Base-by-base conservation (phyloP, 2,888 invertebrate species). In the Chrysodeixis includens region DNA sequence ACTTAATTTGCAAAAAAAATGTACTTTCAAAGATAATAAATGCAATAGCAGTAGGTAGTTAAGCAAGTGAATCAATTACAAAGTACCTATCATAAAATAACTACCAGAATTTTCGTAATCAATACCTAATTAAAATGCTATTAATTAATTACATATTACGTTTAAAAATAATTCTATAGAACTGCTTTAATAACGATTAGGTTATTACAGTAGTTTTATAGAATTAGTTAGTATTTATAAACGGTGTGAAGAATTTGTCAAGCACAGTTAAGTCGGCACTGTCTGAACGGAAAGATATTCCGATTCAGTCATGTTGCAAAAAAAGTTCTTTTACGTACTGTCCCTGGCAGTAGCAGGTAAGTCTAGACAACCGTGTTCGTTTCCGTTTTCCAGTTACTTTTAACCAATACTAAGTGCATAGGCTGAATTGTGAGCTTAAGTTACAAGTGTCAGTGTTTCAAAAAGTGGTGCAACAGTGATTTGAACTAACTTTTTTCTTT, bases 321-420 rank as follows among this genome's bases (percentile, higher is more conserved):
- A 4, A 26, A 79, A 83, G 66, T 54, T 86, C 55, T 57, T 89
- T 58, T 73, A 86, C 32, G 56, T 87, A 49, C 52, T 87, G 30
- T 78, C 82, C 2, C 64, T 88, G 20, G 59, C 87, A 12, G 76
- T 76, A 2, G 75, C 81, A 56, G 89, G 90, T 90, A 72, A 86
- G 90, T 77, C 35, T 73, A 40, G 55, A 76, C 78, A 54, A 70
- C 75, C 20, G 55, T 60, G 58, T 44, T 62, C 12, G 14, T 66
- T 8, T 49, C 64, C 9, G 30, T 30, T 32, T 32, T 32, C 12
- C 10, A 3, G 32, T 32, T 3, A 32, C 30, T 30, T 9, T 30
- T 30, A 6, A 9, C 6, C 30, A 30, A 30, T 12, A 32, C 12
- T n/a, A n/a, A n/a, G n/a, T n/a, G n/a, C n/a, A n/a, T n/a, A n/a